Conservation (phyloP, 1,140 invertebrate species). For the Pemphigus obesinymphae region DNA sequence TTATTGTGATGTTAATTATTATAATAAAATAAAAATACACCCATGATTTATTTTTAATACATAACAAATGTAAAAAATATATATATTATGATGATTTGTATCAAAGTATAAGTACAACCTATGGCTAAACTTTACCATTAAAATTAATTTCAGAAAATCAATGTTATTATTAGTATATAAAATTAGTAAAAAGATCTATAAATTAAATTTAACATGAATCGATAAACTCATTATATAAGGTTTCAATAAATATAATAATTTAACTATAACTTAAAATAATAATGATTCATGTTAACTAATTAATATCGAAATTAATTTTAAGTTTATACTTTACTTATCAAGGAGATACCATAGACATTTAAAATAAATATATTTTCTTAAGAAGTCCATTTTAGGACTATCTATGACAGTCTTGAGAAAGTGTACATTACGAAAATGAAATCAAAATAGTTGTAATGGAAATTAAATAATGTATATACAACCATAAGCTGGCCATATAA, state of each 20-base stretch:
- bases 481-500: not conserved
- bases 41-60: not conserved
- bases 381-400: slow-evolving; percentile 1
- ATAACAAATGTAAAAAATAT: slow-evolving; percentile 25
- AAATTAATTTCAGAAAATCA: slow-evolving; percentile 3
- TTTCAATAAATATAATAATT: slow-evolving; percentile 7
- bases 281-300: not conserved
- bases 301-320: slow-evolving; percentile 3
- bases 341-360: slow-evolving; percentile 6
- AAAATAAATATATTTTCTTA: slow-evolving; percentile 37
- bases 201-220: slow-evolving; percentile 2
- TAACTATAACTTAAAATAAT: slow-evolving; percentile 29
- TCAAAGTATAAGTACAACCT: slow-evolving; percentile 6
- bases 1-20: slow-evolving; percentile 31
- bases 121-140: not conserved
- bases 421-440: not conserved
- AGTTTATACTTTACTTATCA: not conserved
- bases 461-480: slow-evolving; percentile 1
- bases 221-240: not conserved
- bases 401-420: slow-evolving; percentile 32
- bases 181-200: slow-evolving; percentile 27
- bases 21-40: slow-evolving; percentile 21
- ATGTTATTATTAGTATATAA: slow-evolving; percentile 31
- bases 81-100: not conserved
- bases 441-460: not conserved